Evolutionary conservation across 2,888 invertebrate genomes (phyloP), one percentile per base, ranked within the genome.

Genomic region (Athetis lepigone): DNA sequence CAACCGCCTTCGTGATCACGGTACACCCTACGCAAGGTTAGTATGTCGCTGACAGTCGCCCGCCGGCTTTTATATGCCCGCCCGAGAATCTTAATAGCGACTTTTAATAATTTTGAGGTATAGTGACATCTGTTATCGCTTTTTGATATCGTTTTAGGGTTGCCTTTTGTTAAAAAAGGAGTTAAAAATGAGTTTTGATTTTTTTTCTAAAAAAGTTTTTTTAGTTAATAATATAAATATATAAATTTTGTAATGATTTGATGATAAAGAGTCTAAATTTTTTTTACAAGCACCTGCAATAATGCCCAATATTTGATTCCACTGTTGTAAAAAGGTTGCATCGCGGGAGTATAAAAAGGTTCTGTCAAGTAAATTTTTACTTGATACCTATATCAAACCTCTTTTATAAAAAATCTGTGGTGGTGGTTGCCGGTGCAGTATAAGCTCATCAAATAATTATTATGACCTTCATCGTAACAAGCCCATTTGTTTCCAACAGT

Each of bases 11-110:
- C 91, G 1, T 96, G 97, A 97, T 97, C 97, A 95, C 96, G 96
- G 96, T 96, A 91, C 92, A 95, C 96, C 96, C 96, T 96, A 93
- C 96, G 96, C 96, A 96, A 96, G 96, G 97, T 97, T 96, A 97
- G 96, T 96, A 95, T 95, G 91, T 16, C 45, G 1, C 0, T 0
- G 0, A 0, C 2, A 39, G 2, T 6, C 2, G 19, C 4, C n/a
- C 49, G 33, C 3, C 19, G 33, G 59, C 73, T 81, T 91, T 83
- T 91, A 88, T 88, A 86, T 63, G 3, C 23, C 16, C 11, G 33
- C 21, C 39, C 39, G 70, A 77, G 75, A 84, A 89, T 87, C 82
- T 89, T 80, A 77, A 83, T 80, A 90, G 46, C 93, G 91, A 86
- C 88, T 83, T 86, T 42, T 87, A 92, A 77, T 82, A 85, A 75